Evolutionary conservation across 2,113 vertebrate species (phyloP), one percentile per base, ranked within the genome.

Genomic region (Brienomyrus longianalis): DNA sequence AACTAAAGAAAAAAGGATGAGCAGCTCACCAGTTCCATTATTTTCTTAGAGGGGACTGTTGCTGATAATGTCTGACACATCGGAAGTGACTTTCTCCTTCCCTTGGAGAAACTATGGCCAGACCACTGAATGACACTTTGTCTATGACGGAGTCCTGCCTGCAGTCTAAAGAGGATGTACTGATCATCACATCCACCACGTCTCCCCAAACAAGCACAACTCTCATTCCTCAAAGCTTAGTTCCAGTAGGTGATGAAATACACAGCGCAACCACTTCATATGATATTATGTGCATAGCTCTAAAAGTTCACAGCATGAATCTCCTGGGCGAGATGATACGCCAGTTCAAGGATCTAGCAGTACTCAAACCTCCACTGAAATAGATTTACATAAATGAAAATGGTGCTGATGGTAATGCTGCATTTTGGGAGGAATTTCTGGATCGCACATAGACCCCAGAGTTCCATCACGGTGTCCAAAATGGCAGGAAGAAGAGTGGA

Each of bases 161-260:
- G 89, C 87, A 87, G 83, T 87, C 90, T 91, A 89, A 90, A 91
- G 89, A 90, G 35, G 90, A 87, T 66, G 88, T 86, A 90, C 84
- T 94, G 93, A 92, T 93, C 92, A 94, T 93, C 93, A 92, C 92
- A 93, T 94, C 92, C 88, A 90, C 92, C 91, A 92, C 23, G 4
- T 50, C 23, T 86, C 85, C 27, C 27, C 48, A 50, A 66, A 90
- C 77, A 59, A 88, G 83, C 54, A n/a, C 91, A 91, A 91, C 31
- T 87, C 48, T 43, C 47, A 87, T 52, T 87, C 39, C 10, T 87
- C 48, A 27, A 87, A 31, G 91, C 89, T 10, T 51, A 59, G 91
- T 92, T 91, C 93, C 91, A 91, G 90, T 45, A 45, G 39, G 80
- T 45, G 39, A 83, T 48, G 45, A 83, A 23, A 10, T 88, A 91